phyloP scores from a whole-genome alignment of 2,888 invertebrate species.

The Chydorus sphaericus region DNA sequence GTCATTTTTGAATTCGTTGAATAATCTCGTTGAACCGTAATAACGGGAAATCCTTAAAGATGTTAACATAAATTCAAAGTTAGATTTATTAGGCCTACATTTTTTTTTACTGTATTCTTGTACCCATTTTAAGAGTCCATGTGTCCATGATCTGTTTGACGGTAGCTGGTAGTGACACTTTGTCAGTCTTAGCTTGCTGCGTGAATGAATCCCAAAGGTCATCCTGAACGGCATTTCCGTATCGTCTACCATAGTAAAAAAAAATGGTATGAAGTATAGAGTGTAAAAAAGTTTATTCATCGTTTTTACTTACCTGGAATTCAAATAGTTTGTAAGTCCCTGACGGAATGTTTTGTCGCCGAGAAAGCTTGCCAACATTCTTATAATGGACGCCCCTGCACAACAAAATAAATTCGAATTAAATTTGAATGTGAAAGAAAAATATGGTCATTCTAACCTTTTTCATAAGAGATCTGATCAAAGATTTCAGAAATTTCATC shows the following conservation, averaged over 20 bases:
- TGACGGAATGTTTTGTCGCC: conserved; percentile 42
- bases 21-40: conserved; percentile 18
- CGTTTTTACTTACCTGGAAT: conserved; percentile 28
- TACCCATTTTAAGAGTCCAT: conserved; percentile 32
- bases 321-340: conserved; percentile 53
- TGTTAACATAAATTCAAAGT: no score
- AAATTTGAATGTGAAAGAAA: background rate
- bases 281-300: no score
- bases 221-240: conserved; percentile 62
- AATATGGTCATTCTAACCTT: no score
- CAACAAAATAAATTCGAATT: background rate
- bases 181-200: conserved; percentile 44
- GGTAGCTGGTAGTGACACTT: conserved; percentile 28
- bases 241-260: no score
- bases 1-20: no score
- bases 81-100: no score
- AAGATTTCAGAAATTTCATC: conserved; percentile 1
- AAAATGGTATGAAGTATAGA: no score
- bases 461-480: conserved; percentile 6
- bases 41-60: conserved; percentile 25
- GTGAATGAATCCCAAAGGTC: conserved; percentile 71
- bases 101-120: background rate
- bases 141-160: conserved; percentile 43
- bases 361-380: conserved; percentile 30
- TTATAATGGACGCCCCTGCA: conserved; percentile 25